Conservation (phyloP, 2,797 vertebrate genomes). For the Salmo trutta region DNA sequence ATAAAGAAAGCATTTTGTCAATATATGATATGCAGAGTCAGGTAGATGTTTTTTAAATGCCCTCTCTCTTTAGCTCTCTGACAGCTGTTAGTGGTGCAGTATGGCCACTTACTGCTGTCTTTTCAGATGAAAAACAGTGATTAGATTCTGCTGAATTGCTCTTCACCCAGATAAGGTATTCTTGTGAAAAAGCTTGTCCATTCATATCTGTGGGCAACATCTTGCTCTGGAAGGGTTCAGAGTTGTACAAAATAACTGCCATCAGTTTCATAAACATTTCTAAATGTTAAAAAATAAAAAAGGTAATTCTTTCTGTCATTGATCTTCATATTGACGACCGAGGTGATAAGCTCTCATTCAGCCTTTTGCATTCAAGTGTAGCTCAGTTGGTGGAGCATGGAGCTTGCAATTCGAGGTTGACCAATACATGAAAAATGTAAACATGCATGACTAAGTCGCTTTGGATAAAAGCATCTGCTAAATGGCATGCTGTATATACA, state of each 20-base stretch:
- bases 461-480: no score
- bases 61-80: background rate
- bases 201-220: constrained; percentile 50
- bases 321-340: background rate
- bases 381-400: no score
- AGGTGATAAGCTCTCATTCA: background rate
- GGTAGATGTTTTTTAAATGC: background rate
- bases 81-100: background rate
- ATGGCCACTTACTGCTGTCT: background rate
- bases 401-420: no score
- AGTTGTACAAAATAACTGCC: background rate
- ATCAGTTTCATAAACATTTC: no score
- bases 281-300: background rate
- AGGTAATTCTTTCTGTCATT: background rate
- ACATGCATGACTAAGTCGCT: no score
- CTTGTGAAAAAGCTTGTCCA: constrained; percentile 13
- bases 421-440: no score
- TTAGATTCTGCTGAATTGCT: constrained; percentile 15
- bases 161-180: constrained; percentile 43
- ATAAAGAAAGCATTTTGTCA: no score
- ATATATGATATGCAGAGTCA: background rate
- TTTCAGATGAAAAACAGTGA: constrained; percentile 9
- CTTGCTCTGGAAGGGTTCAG: constrained; percentile 13
- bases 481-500: no score
- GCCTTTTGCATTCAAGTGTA: no score